Percentiles rank a stretch among this genome's conserved stretches.
These are phyloP conservation scores for Argynnis bischoffii DNA, from an alignment of 2,888 invertebrate species.

Conservation along the genomic window DNA sequence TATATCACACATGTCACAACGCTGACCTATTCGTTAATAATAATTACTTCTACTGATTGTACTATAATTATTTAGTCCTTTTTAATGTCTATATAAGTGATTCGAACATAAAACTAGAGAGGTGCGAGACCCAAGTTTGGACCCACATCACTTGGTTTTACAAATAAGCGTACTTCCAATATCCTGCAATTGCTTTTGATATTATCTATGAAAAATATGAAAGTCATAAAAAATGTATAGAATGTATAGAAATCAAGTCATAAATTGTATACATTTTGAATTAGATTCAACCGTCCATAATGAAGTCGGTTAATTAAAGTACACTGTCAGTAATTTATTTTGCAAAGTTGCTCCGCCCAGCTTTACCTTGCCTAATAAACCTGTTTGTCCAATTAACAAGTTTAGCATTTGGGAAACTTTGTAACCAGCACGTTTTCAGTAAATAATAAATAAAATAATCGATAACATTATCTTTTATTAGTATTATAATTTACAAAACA, in stretches of 20 bases:
- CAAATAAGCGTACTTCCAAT: too few species aligned
- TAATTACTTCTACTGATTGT: too few species aligned
- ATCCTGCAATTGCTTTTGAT: too few species aligned
- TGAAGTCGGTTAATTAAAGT: slow-evolving; percentile 16
- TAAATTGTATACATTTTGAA: not conserved
- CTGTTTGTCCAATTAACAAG: slow-evolving; percentile 32
- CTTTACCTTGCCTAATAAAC: slow-evolving; percentile 29
- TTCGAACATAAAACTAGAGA: too few species aligned
- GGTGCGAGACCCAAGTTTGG: too few species aligned
- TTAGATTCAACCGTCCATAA: slow-evolving; percentile 8
- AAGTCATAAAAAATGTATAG: not conserved
- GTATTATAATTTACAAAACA: too few species aligned
- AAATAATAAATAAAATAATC: slow-evolving; percentile 1
- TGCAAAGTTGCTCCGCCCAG: slow-evolving; percentile 17
- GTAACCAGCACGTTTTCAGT: slow-evolving; percentile 21
- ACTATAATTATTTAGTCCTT: too few species aligned
- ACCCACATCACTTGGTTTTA: too few species aligned
- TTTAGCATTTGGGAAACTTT: slow-evolving; percentile 27
- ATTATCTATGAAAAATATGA: too few species aligned
- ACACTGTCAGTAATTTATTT: slow-evolving; percentile 19
- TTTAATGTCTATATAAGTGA: too few species aligned
- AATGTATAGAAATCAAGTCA: not conserved
- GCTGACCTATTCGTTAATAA: too few species aligned
- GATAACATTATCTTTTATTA: not conserved
- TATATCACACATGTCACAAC: too few species aligned